Evolutionary conservation across 1,140 invertebrate genomes (phyloP), one percentile per base, ranked within the genome.

Genomic region (Limonius californicus): DNA sequence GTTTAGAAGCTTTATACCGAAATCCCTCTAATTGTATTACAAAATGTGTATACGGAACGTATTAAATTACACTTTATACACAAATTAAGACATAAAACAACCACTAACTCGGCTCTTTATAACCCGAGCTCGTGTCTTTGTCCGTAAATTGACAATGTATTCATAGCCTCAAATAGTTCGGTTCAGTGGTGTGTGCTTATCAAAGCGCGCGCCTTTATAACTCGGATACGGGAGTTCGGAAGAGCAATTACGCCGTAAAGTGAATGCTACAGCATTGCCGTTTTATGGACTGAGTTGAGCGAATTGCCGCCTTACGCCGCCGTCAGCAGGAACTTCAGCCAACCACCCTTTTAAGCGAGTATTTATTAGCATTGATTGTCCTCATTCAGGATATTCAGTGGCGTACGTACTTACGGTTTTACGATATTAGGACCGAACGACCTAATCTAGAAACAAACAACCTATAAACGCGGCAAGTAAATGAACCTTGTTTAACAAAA

Each of bases 181-280:
- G 45, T 50, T 60, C 61, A 63, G 61, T 61, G 61, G 62, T 66
- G 64, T n/a, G n/a, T 66, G 64, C 63, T 54, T 61, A 55, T 47
- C 63, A 57, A 57, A 59, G 58, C 53, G 55, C 54, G 54, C 54
- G 47, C 54, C 61, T 66, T 66, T 66, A 63, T 57, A 60, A 63
- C 64, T 66, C 64, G 57, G 57, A 66, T 63, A 66, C 57, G 64
- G 59, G 61, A 66, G 57, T 66, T 63, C 53, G 56, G 64, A 66
- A 66, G 54, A 60, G 64, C 64, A 63, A 66, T 66, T 66, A 66
- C 30, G 59, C 56, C 59, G 43, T 67, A 65, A 68, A 70, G 68
- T 50, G 68, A 67, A 65, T 62, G 50, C 62, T 35, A 66, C 68
- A 61, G 59, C 64, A 66, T 62, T 47, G 20, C 53, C 23, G 32